Percentiles rank a stretch among this genome's conserved stretches.
phyloP scores from a whole-genome alignment of 30 jellyfish, hydroid and myxozoan species.

The Chrysaora quinquecirrha region DNA sequence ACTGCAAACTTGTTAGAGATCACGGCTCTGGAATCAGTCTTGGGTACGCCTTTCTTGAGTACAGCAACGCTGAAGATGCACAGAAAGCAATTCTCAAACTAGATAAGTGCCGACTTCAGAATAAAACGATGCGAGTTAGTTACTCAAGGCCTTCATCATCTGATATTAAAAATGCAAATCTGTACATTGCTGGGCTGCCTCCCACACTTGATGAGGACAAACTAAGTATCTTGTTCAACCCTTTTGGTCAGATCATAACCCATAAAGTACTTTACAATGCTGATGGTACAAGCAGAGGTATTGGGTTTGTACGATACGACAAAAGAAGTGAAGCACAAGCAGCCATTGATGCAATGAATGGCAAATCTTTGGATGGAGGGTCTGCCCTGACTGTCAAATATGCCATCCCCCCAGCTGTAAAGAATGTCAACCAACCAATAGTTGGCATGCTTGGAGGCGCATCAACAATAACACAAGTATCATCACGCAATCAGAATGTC shows the following conservation, averaged over 20 bases:
- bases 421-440: conserved; percentile 65
- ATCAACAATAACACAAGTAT: conserved; percentile 35
- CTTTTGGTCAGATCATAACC: conserved; percentile 92
- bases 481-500: conserved; percentile 56
- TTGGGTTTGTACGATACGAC: conserved; percentile 95
- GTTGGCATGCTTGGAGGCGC: conserved; percentile 53
- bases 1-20: conserved; percentile 93
- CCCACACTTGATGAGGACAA: conserved; percentile 83
- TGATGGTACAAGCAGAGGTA: conserved; percentile 89
- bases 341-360: conserved; percentile 94
- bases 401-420: conserved; percentile 99
- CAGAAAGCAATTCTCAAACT: conserved; percentile 86
- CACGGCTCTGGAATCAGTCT: conserved; percentile 87
- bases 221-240: conserved; percentile 75
- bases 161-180: conserved; percentile 94
- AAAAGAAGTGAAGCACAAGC: conserved; percentile 89
- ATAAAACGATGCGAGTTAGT: conserved; percentile 90
- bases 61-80: conserved; percentile 77
- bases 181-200: conserved; percentile 96
- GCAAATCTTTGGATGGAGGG: conserved; percentile 78
- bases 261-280: conserved; percentile 86
- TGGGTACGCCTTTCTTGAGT: conserved; percentile 97
- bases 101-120: conserved; percentile 84
- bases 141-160: conserved; percentile 97
- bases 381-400: conserved; percentile 79